Evolutionary conservation across 2,113 vertebrate species (phyloP).

Genomic region (Cercopithecus mona): DNA sequence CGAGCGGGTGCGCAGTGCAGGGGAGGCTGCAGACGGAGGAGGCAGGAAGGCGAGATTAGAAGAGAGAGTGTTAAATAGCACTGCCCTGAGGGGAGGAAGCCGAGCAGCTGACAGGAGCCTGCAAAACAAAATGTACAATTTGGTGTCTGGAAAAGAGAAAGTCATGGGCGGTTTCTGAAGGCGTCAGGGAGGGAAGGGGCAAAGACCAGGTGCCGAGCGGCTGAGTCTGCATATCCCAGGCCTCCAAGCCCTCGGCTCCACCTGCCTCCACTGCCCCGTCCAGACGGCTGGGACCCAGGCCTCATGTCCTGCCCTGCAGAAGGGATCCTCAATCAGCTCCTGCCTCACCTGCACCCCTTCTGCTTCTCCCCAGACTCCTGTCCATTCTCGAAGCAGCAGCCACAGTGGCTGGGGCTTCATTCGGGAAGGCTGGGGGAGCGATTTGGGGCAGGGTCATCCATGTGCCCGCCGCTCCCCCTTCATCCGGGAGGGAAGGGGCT

Average conservation of each 20-base stretch:
- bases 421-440: too few species aligned
- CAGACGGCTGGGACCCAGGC: not conserved
- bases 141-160: not conserved
- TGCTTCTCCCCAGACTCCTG: too few species aligned
- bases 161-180: rapidly evolving
- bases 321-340: rapidly evolving
- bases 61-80: not conserved
- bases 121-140: too few species aligned
- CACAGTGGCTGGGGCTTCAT: not conserved
- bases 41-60: not conserved
- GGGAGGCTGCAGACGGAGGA: not conserved
- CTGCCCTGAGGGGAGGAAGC: not conserved
- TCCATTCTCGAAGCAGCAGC: too few species aligned
- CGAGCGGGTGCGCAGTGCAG: rapidly evolving
- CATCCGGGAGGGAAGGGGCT: not conserved
- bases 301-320: not conserved
- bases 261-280: not conserved
- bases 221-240: not conserved
- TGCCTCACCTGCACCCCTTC: not conserved
- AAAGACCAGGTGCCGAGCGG: not conserved
- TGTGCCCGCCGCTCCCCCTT: not conserved
- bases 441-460: not conserved
- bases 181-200: not conserved
- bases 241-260: too few species aligned
- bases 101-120: not conserved